phyloP scores from a whole-genome alignment of 2,797 vertebrate species.

The Halcyon badia region DNA sequence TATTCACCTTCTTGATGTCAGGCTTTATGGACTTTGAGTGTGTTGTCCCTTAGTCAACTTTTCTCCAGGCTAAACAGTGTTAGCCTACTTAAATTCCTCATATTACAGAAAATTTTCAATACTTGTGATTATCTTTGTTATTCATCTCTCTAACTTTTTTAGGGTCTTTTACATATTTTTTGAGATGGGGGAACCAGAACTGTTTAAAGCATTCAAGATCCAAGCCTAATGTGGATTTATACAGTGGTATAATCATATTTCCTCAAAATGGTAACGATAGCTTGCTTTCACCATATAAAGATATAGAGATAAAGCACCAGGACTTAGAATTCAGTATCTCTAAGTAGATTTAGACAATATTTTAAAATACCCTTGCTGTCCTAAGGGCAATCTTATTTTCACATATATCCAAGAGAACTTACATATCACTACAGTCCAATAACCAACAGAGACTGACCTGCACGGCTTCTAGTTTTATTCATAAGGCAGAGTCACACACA shows the following conservation, averaged over 20 bases:
- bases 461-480: background rate
- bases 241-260: background rate
- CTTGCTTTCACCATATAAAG: constrained; percentile 22
- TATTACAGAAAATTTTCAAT: constrained; percentile 17
- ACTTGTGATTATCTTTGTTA: background rate
- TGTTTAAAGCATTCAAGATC: constrained; percentile 11
- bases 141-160: constrained; percentile 19
- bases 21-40: background rate
- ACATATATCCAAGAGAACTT: background rate
- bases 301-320: constrained; percentile 7
- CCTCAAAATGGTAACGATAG: constrained; percentile 9
- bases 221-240: constrained; percentile 43
- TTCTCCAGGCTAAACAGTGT: background rate
- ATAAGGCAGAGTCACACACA: background rate
- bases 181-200: background rate
- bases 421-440: constrained; percentile 6
- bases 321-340: background rate
- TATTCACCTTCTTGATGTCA: background rate
- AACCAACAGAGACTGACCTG: background rate
- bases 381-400: constrained; percentile 28
- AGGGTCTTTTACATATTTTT: constrained; percentile 10
- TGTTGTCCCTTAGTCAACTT: background rate
- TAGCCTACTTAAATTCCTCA: background rate
- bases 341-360: constrained; percentile 8
- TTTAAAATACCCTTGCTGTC: constrained; percentile 14